These are phyloP conservation scores for Zophobas morio DNA, from an alignment of 1,140 invertebrate species.

Conservation along the genomic window DNA sequence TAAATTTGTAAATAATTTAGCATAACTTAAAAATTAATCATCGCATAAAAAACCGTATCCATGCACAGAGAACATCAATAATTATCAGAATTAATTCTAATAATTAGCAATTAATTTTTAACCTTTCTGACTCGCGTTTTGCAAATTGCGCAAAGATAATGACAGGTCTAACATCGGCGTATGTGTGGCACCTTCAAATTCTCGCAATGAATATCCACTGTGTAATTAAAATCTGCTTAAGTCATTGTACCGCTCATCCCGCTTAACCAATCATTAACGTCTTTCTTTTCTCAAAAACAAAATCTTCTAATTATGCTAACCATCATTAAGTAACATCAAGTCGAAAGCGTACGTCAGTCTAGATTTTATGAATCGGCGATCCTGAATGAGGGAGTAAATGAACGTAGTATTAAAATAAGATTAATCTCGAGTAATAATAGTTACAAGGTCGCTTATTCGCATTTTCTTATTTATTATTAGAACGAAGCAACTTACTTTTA, in stretches of 20 bases:
- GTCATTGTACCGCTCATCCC: too few relatives aligned
- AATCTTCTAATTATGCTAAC: not conserved
- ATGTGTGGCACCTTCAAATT: too few relatives aligned
- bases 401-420: constrained; percentile 30
- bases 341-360: constrained; percentile 5
- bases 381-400: constrained; percentile 8
- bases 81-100: not conserved
- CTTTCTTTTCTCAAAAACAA: not conserved
- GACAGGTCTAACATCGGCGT: not conserved
- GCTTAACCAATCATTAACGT: too few relatives aligned
- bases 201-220: too few relatives aligned
- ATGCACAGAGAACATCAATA: too few relatives aligned
- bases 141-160: not conserved
- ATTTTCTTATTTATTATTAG: not conserved
- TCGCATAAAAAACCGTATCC: too few relatives aligned
- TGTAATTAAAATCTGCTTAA: too few relatives aligned
- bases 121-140: not conserved
- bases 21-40: too few relatives aligned
- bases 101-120: not conserved
- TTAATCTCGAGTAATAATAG: constrained; percentile 13
- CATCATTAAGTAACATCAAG: constrained; percentile 12
- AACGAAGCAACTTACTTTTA: too few relatives aligned
- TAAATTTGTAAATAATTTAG: too few relatives aligned
- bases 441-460: constrained; percentile 8
- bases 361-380: not conserved